These are phyloP conservation scores for Ibycter americanus DNA, from an alignment of 2,797 vertebrate species.

Conservation along the genomic window DNA sequence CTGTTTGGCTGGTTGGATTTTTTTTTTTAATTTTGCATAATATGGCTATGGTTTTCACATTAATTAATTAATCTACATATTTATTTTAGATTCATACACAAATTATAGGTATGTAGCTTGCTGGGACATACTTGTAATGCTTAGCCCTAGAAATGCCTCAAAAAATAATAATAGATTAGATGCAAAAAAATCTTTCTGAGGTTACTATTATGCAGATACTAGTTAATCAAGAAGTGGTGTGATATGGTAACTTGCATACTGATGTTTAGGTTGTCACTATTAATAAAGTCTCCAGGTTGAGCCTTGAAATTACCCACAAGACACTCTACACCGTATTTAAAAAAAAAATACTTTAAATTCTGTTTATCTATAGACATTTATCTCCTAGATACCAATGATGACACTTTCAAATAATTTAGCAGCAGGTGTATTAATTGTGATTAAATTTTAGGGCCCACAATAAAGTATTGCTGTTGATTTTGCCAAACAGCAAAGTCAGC, in stretches of 20 bases:
- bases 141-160: neutral
- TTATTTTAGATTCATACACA: neutral
- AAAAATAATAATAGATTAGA: neutral
- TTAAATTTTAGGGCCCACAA: neutral
- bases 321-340: neutral
- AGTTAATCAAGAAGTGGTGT: neutral
- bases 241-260: neutral
- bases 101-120: neutral
- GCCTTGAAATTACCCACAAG: neutral
- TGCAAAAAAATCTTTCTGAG: neutral
- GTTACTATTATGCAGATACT: neutral
- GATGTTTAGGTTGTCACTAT: neutral
- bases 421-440: neutral
- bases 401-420: neutral
- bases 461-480: neutral
- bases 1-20: neutral
- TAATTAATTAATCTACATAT: neutral
- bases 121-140: neutral
- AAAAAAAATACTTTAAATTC: neutral
- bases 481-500: neutral
- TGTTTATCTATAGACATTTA: neutral
- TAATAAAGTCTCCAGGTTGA: neutral
- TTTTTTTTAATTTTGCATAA: neutral
- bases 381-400: neutral
- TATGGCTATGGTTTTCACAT: neutral